A percentile compares a stretch with the other conserved stretches of the same genome.
Conservation (phyloP, 2,888 invertebrate species). For the Melipona bicolor region DNA sequence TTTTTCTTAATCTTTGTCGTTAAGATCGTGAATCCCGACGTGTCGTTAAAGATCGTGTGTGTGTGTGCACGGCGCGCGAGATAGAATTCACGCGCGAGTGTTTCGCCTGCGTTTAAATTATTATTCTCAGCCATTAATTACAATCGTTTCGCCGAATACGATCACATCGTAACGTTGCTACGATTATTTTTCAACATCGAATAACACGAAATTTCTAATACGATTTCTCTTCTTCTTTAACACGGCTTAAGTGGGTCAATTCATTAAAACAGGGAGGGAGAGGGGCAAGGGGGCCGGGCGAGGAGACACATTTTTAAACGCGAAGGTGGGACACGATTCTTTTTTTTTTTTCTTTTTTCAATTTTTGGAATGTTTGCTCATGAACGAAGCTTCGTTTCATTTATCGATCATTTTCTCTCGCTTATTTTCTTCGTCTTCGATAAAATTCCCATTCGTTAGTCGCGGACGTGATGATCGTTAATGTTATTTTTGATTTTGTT, state of each 20-base stretch:
- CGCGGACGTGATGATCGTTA: background rate
- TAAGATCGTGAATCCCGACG: constrained; percentile 29
- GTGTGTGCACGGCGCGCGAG: background rate
- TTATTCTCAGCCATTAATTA: constrained; percentile 21
- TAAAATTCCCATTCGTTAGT: background rate
- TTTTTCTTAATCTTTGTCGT: background rate
- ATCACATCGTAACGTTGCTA: constrained; percentile 31
- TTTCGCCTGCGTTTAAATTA: constrained; percentile 1
- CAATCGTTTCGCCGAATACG: constrained; percentile 35
- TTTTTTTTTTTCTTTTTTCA: background rate
- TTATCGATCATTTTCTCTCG: background rate
- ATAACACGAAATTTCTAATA: constrained; percentile 39
- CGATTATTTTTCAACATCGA: constrained; percentile 47
- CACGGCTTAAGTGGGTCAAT: constrained; percentile 22
- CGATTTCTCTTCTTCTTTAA: constrained; percentile 27
- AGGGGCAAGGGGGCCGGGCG: background rate
- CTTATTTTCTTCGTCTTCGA: background rate
- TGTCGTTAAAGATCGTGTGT: constrained; percentile 1
- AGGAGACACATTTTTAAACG: constrained; percentile 1
- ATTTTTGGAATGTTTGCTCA: constrained; percentile 34
- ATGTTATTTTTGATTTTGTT: constrained; percentile 37
- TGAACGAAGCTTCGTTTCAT: constrained; percentile 14
- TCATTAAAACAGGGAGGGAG: constrained; percentile 7
- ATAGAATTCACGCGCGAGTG: background rate
- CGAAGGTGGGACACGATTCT: background rate